phyloP scores from a whole-genome alignment of 2,113 vertebrate species.

The Fulica atra region DNA sequence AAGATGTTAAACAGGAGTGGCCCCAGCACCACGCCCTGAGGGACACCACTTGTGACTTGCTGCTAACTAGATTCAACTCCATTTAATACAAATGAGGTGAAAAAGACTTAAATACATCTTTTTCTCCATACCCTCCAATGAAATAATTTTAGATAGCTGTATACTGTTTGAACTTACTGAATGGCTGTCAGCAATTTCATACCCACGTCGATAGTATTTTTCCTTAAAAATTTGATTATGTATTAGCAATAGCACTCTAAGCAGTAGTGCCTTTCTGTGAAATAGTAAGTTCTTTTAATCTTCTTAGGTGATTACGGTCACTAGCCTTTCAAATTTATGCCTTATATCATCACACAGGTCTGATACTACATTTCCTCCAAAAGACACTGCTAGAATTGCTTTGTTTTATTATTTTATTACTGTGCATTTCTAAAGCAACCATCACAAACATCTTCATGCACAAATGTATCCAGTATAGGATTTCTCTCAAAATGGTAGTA shows the following conservation, averaged over 20 bases:
- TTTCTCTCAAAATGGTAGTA: background rate
- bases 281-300: background rate
- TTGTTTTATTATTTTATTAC: background rate
- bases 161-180: background rate
- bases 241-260: background rate
- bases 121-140: background rate
- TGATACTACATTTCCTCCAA: background rate
- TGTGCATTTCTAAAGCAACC: background rate
- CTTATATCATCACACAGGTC: background rate
- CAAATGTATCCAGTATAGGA: background rate
- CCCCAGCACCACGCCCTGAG: too few relatives aligned
- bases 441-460: background rate
- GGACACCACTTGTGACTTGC: too few relatives aligned
- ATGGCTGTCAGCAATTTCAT: background rate
- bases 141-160: background rate
- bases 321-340: background rate
- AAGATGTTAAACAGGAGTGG: too few relatives aligned
- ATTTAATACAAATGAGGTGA: background rate
- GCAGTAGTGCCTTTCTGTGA: background rate
- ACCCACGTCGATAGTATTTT: background rate
- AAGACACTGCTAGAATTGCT: background rate
- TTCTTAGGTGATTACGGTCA: background rate
- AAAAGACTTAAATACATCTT: background rate
- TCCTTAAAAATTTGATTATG: background rate
- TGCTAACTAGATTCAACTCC: too few relatives aligned